Percentiles rank a stretch among this genome's conserved stretches.
These are phyloP conservation scores for Tetraodon nigroviridis DNA, from an alignment of 2,113 vertebrate species.

Conservation along the genomic window DNA sequence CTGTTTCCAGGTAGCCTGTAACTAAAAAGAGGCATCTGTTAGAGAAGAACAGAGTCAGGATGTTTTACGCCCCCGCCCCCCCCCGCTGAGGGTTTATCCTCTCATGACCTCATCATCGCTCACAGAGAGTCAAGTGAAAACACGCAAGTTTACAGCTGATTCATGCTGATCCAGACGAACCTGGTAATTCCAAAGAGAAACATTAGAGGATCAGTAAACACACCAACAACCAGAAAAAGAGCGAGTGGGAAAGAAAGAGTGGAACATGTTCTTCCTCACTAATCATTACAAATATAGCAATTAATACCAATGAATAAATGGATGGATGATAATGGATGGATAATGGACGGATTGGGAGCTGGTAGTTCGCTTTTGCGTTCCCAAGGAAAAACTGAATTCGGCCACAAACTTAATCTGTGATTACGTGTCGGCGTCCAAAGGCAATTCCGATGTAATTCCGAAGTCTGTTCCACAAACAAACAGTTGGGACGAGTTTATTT, in stretches of 20 bases:
- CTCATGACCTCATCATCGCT: constrained; percentile 15
- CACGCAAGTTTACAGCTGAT: constrained; percentile 16
- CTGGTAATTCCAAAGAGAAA: neutral
- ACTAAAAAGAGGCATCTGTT: no score
- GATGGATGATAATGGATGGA: no score
- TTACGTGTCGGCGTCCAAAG: constrained; percentile 45
- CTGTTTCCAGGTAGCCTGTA: no score
- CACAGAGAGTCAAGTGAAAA: constrained; percentile 17
- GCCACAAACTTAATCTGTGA: constrained; percentile 32
- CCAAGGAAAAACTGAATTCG: constrained; percentile 45
- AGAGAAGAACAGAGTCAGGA: no score
- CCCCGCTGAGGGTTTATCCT: constrained; percentile 15
- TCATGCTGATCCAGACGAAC: neutral
- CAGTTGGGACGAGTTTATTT: constrained; percentile 45
- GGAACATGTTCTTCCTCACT: no score
- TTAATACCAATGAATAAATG: no score
- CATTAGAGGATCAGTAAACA: no score
- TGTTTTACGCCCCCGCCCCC: constrained; percentile 33
- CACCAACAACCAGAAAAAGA: neutral
- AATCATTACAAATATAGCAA: no score
- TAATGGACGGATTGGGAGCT: no score
- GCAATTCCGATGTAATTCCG: constrained; percentile 50
- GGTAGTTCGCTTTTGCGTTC: constrained; percentile 13
- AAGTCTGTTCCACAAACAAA: constrained; percentile 59
- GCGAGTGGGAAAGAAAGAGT: no score